phyloP scores from a whole-genome alignment of 1,140 invertebrate genomes.

The Andricus grossulariae region DNA sequence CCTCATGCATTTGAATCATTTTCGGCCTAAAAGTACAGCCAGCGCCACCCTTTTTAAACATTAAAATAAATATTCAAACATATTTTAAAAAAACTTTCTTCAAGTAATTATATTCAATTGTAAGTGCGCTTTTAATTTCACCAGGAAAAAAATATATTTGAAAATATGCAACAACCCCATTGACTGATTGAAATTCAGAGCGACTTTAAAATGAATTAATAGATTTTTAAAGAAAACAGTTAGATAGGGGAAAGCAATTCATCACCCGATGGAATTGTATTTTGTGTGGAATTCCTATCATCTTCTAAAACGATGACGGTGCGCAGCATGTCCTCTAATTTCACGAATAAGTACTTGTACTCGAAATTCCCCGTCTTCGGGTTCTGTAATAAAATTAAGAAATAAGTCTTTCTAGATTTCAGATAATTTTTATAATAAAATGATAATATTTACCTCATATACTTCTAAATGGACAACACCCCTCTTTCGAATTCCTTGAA shows the following conservation, averaged over 20 bases:
- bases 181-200: too few relatives aligned
- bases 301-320: conserved; percentile 86
- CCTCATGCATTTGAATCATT: too few relatives aligned
- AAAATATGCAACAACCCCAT: too few relatives aligned
- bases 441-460: conserved; percentile 80
- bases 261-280: conserved; percentile 1
- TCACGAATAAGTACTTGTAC: conserved; percentile 89
- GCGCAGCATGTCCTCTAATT: conserved; percentile 85
- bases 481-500: conserved; percentile 87
- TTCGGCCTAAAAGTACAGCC: too few relatives aligned
- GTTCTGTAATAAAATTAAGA: conserved; percentile 79
- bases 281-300: conserved; percentile 74
- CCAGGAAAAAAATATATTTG: too few relatives aligned
- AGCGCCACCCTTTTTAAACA: too few relatives aligned
- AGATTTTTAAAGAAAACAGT: conserved; percentile 19
- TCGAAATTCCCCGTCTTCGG: conserved; percentile 84
- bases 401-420: conserved; percentile 32
- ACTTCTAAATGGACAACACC: conserved; percentile 92
- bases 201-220: too few relatives aligned
- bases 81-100: too few relatives aligned
- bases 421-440: conserved; percentile 3
- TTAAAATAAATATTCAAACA: too few relatives aligned
- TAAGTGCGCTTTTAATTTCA: too few relatives aligned
- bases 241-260: not conserved
- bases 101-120: too few relatives aligned